These are phyloP conservation scores for Falco rusticolus DNA, from an alignment of 2,797 vertebrate genomes.

Conservation along the genomic window DNA sequence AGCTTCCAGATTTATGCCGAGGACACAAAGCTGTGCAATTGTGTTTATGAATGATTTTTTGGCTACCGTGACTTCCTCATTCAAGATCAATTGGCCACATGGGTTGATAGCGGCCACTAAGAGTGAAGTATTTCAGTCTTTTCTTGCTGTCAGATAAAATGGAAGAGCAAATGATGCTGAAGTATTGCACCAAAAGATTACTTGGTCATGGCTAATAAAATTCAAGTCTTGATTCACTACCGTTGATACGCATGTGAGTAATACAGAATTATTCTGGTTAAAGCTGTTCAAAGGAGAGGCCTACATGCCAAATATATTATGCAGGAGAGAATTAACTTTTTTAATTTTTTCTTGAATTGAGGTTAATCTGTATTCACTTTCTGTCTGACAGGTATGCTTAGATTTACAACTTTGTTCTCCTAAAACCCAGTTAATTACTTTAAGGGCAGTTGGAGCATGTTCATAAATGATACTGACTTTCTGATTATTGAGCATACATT, in stretches of 20 bases:
- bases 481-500: neutral
- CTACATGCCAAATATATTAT: neutral
- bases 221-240: neutral
- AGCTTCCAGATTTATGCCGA: neutral
- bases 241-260: neutral
- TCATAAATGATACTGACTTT: neutral
- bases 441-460: neutral
- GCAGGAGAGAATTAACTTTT: neutral
- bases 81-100: neutral
- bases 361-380: neutral
- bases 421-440: neutral
- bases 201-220: neutral
- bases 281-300: neutral
- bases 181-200: neutral
- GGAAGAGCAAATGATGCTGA: neutral
- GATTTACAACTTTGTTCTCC: neutral
- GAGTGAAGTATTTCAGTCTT: neutral
- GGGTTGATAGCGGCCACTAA: neutral
- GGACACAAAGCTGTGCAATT: neutral
- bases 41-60: neutral
- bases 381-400: neutral
- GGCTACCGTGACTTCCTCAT: neutral
- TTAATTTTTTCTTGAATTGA: neutral
- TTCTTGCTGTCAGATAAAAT: neutral
- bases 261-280: neutral